These are phyloP conservation scores for Ethmia dodecea DNA, from an alignment of 2,888 invertebrate species.

Conservation along the genomic window DNA sequence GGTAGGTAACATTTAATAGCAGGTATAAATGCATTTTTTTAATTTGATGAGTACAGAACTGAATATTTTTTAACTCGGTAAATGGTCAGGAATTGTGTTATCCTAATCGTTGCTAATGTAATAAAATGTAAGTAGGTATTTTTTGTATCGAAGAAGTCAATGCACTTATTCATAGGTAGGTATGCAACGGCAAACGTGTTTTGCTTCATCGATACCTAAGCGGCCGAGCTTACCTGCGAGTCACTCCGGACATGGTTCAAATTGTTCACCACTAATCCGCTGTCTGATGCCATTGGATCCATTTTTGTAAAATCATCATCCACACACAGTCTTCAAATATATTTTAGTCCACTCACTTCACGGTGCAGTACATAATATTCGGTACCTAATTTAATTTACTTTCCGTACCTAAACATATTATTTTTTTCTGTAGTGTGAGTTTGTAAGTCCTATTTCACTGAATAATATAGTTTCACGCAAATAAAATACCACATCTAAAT, in stretches of 20 bases:
- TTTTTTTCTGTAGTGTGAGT: no score
- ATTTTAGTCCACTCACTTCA: conserved; percentile 31
- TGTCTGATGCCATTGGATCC: conserved; percentile 70
- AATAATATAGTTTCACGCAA: no score
- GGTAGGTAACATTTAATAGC: no score
- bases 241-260: conserved; percentile 72
- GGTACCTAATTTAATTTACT: no score
- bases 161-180: conserved; percentile 67
- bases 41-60: no score
- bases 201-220: conserved; percentile 55
- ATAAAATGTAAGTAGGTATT: not conserved
- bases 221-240: conserved; percentile 64
- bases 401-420: no score
- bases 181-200: conserved; percentile 68
- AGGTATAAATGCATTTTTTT: no score
- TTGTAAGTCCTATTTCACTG: no score
- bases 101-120: no score
- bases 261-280: conserved; percentile 71
- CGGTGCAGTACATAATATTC: no score
- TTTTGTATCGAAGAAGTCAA: conserved; percentile 50
- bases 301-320: conserved; percentile 58
- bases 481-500: conserved; percentile 36
- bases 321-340: conserved; percentile 28
- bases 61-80: no score
- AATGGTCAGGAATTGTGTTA: no score